Evolutionary conservation across 1,140 invertebrate species (phyloP).

Genomic region (Colletes gigas): DNA sequence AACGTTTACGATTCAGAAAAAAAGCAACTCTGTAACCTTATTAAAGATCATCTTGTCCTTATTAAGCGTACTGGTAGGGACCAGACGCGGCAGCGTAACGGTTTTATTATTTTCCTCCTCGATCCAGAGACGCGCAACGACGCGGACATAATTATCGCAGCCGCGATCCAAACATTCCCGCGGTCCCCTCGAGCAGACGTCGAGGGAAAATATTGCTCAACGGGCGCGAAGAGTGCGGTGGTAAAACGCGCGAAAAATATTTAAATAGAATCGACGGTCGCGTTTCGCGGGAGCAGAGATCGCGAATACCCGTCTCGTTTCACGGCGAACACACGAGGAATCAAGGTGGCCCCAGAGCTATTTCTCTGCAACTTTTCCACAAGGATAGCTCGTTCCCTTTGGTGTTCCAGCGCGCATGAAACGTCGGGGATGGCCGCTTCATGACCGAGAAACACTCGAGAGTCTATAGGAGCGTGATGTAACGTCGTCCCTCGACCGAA

Average conservation of each 20-base stretch:
- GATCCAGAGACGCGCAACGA: neutral
- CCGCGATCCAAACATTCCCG: neutral
- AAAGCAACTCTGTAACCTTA: too few species aligned
- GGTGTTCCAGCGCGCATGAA: conserved; percentile 37
- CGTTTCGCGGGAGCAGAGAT: neutral
- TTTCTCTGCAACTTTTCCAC: conserved; percentile 44
- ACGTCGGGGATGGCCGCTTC: conserved; percentile 44
- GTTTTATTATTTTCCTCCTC: neutral
- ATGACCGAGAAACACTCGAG: conserved; percentile 55
- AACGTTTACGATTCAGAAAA: too few species aligned
- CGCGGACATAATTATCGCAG: conserved; percentile 1
- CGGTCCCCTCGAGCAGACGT: neutral
- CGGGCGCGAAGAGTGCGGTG: neutral
- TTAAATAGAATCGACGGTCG: conserved; percentile 6
- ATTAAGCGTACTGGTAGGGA: too few species aligned
- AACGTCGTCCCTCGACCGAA: conserved; percentile 58
- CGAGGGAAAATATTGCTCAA: neutral
- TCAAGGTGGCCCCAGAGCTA: neutral
- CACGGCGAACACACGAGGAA: conserved; percentile 24
- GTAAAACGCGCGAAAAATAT: conserved; percentile 2
- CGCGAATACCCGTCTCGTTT: conserved; percentile 1
- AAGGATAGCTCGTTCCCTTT: conserved; percentile 26
- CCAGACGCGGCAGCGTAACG: too few species aligned
- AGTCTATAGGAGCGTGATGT: conserved; percentile 56
- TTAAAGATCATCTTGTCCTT: too few species aligned